A percentile compares a stretch with the other conserved stretches of the same genome.
These are phyloP conservation scores for Pagrus major DNA, from an alignment of 2,113 vertebrate species.

Conservation along the genomic window DNA sequence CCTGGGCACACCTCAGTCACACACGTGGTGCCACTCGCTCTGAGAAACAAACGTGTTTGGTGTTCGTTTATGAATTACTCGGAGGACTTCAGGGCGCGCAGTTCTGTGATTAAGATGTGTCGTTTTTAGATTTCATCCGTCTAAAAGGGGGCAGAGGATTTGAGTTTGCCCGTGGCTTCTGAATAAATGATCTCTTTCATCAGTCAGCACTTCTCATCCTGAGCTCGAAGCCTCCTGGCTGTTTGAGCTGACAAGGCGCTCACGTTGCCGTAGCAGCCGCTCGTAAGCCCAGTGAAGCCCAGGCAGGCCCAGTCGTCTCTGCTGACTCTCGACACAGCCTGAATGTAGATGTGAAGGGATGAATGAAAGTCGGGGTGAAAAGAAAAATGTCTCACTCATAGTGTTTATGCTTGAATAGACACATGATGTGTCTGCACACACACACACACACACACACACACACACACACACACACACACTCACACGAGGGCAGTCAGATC, in stretches of 20 bases:
- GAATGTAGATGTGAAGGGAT: constrained; percentile 47
- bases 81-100: background rate
- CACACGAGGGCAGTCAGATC: background rate
- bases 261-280: constrained; percentile 24
- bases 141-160: constrained; percentile 43
- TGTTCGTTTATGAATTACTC: constrained; percentile 8
- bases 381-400: background rate
- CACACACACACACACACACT: constrained; percentile 13
- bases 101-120: constrained; percentile 25
- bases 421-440: background rate
- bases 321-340: constrained; percentile 31
- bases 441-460: too few species aligned
- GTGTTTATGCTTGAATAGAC: constrained; percentile 1
- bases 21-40: background rate
- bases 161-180: constrained; percentile 25
- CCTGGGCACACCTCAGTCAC: constrained; percentile 50
- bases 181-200: constrained; percentile 53
- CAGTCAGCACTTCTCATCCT: constrained; percentile 45
- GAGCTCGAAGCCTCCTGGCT: constrained; percentile 50
- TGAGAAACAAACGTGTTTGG: background rate
- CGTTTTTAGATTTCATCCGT: constrained; percentile 21
- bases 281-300: constrained; percentile 41
- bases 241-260: constrained; percentile 59
- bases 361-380: constrained; percentile 23
- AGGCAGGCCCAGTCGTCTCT: constrained; percentile 21